Evolutionary conservation across 2,113 vertebrate genomes (phyloP).

Genomic region (Barnardius zonarius): DNA sequence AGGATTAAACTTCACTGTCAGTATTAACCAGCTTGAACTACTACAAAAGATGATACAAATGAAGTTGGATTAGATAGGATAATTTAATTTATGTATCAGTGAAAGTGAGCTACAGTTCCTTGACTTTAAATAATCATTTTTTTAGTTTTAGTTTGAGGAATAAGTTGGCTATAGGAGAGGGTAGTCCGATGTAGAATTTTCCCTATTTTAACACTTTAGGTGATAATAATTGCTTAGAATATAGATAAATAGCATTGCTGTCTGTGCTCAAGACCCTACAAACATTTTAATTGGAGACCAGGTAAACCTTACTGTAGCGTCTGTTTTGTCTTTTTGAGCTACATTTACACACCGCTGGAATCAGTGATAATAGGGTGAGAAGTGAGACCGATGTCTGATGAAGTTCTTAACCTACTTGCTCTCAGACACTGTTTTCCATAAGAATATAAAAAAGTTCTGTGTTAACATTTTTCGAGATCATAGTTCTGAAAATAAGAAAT

Average conservation of each 20-base stretch:
- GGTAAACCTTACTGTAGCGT: background rate
- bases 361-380: background rate
- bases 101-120: background rate
- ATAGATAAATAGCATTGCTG: background rate
- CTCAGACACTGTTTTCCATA: background rate
- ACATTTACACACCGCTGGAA: background rate
- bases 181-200: background rate
- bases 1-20: background rate
- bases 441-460: background rate
- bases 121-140: background rate
- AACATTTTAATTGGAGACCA: background rate
- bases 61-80: background rate
- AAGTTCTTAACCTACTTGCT: background rate
- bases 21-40: background rate
- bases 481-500: background rate
- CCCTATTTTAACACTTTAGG: background rate
- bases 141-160: background rate
- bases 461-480: background rate
- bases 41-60: background rate
- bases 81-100: background rate
- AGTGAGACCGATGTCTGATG: background rate
- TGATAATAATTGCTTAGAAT: rapidly evolving
- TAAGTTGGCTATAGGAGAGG: background rate
- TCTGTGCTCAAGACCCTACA: background rate
- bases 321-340: background rate